Base-by-base conservation (phyloP, 1,140 invertebrate species). In the Leptinotarsa undecemlineata region DNA sequence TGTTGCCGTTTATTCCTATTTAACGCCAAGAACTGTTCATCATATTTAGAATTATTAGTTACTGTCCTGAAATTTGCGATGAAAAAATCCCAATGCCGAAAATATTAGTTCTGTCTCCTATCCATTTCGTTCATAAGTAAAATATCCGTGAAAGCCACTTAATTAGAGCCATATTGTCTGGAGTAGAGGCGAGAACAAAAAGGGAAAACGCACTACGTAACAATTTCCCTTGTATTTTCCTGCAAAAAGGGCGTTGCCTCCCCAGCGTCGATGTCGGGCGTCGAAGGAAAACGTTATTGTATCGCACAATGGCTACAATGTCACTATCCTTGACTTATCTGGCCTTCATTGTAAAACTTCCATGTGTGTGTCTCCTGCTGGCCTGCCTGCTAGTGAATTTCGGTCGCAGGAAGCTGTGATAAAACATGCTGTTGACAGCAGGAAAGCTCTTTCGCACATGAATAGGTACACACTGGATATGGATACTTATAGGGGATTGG, bases 211-310 rank as follows among this genome's bases (percentile, higher is more conserved):
- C 21, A 51, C n/a, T 73, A 51, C 62, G 61, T 64, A 73, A 60
- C 68, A 57, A 70, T 70, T 70, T 70, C 68, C 68, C 51, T 57
- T 57, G 51, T 57, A 57, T 57, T 57, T 57, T 57, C 51, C 68
- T 70, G 68, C 48, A 48, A 60, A 70, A 70, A 61, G 69, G 69
- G 69, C 69, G 69, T 71, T 71, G 69, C 21, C 69, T 71, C 48
- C 51, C 51, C 6, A 57, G 51, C n/a, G 51, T 42, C 33, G 33
- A 42, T 42, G 33, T 42, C 8, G 19, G 62, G 19, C 61, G 61
- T 33, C 64, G 33, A 67, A 67, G 23, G 64, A 67, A 67, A 67
- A 67, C 64, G 64, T 67, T 67, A 67, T 67, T 67, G 64, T 67
- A 67, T 67, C 64, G 64, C 42, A 67, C 64, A 67, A 67, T 67